Percentiles rank a stretch among this genome's conserved stretches.
Conservation (phyloP, 2,113 vertebrate genomes). For the Mesembrinibis cayennensis region DNA sequence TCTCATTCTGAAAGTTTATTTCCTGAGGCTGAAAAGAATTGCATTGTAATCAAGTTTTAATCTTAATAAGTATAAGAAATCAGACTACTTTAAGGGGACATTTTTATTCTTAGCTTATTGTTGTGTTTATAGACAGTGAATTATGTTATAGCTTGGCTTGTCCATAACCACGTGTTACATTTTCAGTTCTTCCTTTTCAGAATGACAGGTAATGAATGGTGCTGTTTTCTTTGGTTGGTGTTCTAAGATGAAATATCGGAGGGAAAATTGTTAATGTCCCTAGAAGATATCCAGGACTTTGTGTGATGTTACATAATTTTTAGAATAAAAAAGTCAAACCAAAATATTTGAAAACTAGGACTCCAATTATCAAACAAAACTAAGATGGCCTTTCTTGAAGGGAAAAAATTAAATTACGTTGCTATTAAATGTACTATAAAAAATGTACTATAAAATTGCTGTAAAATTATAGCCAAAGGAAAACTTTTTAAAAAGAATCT, state of each 20-base stretch:
- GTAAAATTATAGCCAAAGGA: not conserved
- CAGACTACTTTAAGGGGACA: not conserved
- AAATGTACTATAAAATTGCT: not conserved
- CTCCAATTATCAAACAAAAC: not conserved
- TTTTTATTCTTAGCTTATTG: not conserved
- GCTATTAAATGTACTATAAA: not conserved
- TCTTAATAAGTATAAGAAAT: not conserved
- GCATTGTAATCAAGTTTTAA: not conserved
- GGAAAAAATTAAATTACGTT: not conserved
- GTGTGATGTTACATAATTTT: not conserved
- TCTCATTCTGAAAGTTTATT: not conserved
- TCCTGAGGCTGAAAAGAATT: not conserved
- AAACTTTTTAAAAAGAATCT: not conserved
- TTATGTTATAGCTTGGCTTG: not conserved
- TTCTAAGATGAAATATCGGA: not conserved
- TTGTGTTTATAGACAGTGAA: not conserved
- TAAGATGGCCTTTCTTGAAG: not conserved
- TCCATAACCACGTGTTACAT: not conserved
- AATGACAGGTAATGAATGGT: rapidly evolving
- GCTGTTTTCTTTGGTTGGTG: not conserved
- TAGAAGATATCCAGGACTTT: not conserved
- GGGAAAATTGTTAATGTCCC: not conserved
- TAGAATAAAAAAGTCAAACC: not conserved
- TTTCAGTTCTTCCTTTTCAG: not conserved
- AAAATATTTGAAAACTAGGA: not conserved